Base-by-base conservation (phyloP, 1,140 invertebrate genomes). In the Maniola jurtina region DNA sequence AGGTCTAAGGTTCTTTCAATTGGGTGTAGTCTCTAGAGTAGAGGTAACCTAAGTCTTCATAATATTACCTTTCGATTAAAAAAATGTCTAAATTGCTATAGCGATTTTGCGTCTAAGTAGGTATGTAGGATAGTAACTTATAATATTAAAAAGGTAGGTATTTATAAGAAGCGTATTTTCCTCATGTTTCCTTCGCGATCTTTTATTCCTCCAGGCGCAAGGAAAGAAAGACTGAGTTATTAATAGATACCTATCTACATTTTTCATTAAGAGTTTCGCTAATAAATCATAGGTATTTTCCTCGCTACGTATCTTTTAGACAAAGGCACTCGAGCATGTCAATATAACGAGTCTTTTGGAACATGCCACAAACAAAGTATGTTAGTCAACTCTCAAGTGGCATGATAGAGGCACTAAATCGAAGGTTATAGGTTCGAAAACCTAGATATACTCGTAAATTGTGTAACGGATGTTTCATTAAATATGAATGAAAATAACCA, bases 341-440 rank as follows among this genome's bases (percentile, higher is more conserved):
- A 52, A 42, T 42, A 13, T 25, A 25, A 11, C 42, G 42, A 45
- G 42, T n/a, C 9, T 45, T 45, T 45, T 38, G 38, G 38, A 35
- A 15, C 60, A 25, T 50, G 42, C 42, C 5, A n/a, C 42, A 45
- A 45, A n/a, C 42, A n/a, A 25, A 25, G n/a, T 10, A 9, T 16
- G 14, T 16, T 52, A 52, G 10, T 25, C 5, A 52, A 52, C 14
- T 52, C 14, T 52, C 48, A 11, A 52, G 48, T 52, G 48, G 15
- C 66, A 59, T 62, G 61, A 62, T 65, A 52, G 36, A 15, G 36
- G 25, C 38, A 38, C 48, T 59, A 38, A 70, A 61, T 42, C 52
- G 54, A 66, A 70, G 63, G 62, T 56, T 61, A 62, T 15, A 42
- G 50, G 57, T 61, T 70, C 54, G 61, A 38, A 70, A 70, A 45